These are phyloP conservation scores for Acanthiza pusilla DNA, from an alignment of 2,797 vertebrate species.

Conservation along the genomic window DNA sequence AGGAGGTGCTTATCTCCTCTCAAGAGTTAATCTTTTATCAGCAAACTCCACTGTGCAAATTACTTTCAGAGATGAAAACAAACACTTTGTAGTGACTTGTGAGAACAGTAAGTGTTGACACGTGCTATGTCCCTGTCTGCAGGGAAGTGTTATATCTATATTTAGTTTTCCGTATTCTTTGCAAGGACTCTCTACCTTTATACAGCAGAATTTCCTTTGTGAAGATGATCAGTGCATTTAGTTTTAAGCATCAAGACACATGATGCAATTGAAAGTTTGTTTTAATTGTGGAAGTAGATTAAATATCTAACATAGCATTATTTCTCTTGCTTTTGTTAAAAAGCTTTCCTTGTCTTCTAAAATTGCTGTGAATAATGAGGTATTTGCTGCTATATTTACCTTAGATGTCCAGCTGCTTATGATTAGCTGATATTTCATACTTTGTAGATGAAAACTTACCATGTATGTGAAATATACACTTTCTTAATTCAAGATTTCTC, in stretches of 20 bases:
- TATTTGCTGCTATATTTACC: not conserved
- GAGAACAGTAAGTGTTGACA: constrained; percentile 31
- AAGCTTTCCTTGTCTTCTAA: not conserved
- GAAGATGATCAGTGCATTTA: not conserved
- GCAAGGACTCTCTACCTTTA: not conserved
- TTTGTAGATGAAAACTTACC: not conserved
- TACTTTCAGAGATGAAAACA: not conserved
- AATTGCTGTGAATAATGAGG: not conserved
- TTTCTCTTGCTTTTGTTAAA: not conserved
- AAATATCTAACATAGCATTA: not conserved
- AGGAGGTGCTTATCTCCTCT: not conserved
- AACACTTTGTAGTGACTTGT: not conserved
- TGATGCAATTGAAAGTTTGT: not conserved
- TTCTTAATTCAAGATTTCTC: not conserved
- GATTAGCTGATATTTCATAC: not conserved
- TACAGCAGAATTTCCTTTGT: not conserved
- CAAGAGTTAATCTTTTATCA: constrained; percentile 10
- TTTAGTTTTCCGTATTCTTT: not conserved
- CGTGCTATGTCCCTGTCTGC: not conserved
- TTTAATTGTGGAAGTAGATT: not conserved
- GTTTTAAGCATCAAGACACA: not conserved
- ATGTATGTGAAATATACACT: not conserved
- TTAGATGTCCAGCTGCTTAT: not conserved
- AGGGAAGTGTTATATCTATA: not conserved
- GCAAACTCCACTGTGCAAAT: not conserved